Evolutionary conservation across 1,140 invertebrate species (phyloP), one percentile per base, ranked within the genome.

Genomic region (Drosophila simulans): DNA sequence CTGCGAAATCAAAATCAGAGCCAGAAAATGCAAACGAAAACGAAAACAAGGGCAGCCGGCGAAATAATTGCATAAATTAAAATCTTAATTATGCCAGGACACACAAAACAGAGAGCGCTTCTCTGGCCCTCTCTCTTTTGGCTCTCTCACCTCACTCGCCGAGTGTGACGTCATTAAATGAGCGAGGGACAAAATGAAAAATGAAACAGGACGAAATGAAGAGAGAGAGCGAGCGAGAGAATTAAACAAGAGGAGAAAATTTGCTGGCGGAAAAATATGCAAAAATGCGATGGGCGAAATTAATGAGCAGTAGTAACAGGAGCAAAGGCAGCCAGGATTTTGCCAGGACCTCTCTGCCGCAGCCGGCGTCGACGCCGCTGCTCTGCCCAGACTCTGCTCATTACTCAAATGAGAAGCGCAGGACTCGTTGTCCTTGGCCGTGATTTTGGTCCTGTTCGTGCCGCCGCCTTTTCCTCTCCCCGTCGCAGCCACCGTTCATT

Each of bases 31-130:
- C 82, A 77, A 65, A 68, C 51, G 54, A 63, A 75, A 56, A 77
- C 11, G 68, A 75, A 65, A 56, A 58, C 51, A 88, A 77, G 80
- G 80, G 56, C 76, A 91, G 80, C 88, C 83, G 88, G 84, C 80
- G 73, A 88, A 90, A 89, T 91, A 90, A 91, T 90, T 90, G 88
- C 88, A 90, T 90, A 90, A 90, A 90, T 90, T 90, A 90, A 91
- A 90, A 90, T 83, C 73, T 90, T 90, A 90, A 90, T 90, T 90
- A 89, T 89, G 80, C 77, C 69, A 64, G 59, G 78, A 58, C 85
- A 74, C 43, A 70, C 64, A 60, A 56, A 69, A 62, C 62, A 77
- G 55, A 59, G 63, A 77, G 66, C 4, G 20, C 0, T 11, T 25
- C 7, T n/a, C 12, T 35, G 10, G n/a, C 11, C 3, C 68, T 15